Conservation (phyloP, 2,888 invertebrate genomes). For the Metellina segmentata region DNA sequence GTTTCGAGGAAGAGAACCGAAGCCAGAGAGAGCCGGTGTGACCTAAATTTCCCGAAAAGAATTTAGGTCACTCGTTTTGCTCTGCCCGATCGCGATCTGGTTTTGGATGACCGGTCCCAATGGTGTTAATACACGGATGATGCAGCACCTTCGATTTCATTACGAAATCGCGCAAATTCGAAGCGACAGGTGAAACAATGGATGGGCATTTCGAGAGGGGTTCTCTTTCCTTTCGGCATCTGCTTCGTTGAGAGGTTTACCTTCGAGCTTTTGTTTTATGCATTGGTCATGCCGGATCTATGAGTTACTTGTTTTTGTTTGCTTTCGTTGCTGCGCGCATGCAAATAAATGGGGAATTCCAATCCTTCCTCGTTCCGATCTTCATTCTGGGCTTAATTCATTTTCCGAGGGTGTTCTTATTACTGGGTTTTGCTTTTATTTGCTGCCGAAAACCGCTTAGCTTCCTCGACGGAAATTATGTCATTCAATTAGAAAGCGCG, state of each 20-base stretch:
- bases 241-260: slow-evolving; percentile 7
- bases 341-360: slow-evolving; percentile 9
- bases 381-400: background rate
- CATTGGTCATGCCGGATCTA: background rate
- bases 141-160: slow-evolving; percentile 63
- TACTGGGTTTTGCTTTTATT: background rate
- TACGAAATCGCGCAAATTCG: slow-evolving; percentile 40
- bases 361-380: background rate
- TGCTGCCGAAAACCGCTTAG: background rate
- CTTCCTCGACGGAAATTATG: slow-evolving; percentile 10
- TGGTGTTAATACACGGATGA: slow-evolving; percentile 49
- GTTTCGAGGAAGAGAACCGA: slow-evolving; percentile 46
- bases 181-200: background rate
- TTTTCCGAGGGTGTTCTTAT: background rate
- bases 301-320: too few relatives aligned
- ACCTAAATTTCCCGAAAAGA: slow-evolving; percentile 62
- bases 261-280: slow-evolving; percentile 31
- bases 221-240: background rate
- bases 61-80: slow-evolving; percentile 71
- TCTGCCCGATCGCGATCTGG: slow-evolving; percentile 72
- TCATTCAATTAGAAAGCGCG: background rate
- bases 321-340: background rate
- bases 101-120: slow-evolving; percentile 54
- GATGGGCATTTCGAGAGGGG: slow-evolving; percentile 8
- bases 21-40: slow-evolving; percentile 40